These are phyloP conservation scores for Thymallus thymallus DNA, from an alignment of 2,113 vertebrate genomes.

Conservation along the genomic window DNA sequence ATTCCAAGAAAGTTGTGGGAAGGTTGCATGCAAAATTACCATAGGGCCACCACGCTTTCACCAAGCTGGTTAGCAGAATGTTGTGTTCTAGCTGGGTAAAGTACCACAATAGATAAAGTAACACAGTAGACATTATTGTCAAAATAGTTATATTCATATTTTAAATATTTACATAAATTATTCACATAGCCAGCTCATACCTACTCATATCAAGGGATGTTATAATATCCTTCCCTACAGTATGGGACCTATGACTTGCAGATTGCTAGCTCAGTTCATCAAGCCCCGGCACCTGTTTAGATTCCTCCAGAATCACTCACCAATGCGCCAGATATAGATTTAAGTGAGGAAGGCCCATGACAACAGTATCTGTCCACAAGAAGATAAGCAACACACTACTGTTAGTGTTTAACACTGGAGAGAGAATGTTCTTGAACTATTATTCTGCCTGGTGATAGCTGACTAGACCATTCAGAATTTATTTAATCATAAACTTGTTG, in stretches of 20 bases:
- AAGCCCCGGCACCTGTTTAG: constrained; percentile 67
- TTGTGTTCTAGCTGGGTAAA: too few species aligned
- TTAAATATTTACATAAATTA: too few species aligned
- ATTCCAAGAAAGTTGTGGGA: too few species aligned
- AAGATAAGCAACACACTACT: constrained; percentile 29
- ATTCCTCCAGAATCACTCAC: constrained; percentile 60
- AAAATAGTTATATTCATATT: too few species aligned
- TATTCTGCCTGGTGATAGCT: background rate
- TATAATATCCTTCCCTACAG: background rate
- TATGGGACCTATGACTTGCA: constrained; percentile 32
- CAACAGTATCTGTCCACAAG: constrained; percentile 62
- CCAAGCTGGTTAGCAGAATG: too few species aligned
- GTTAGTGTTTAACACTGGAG: constrained; percentile 7
- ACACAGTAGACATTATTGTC: background rate
- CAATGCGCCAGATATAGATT: constrained; percentile 63
- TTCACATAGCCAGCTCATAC: background rate
- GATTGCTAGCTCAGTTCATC: constrained; percentile 26
- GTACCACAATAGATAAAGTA: background rate
- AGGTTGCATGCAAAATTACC: too few species aligned
- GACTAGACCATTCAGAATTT: background rate
- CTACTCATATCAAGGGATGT: background rate
- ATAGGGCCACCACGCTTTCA: too few species aligned
- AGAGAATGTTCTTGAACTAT: constrained; percentile 59
- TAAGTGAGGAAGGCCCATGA: constrained; percentile 52
- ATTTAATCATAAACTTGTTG: background rate